A percentile compares a stretch with the other conserved stretches of the same genome.
Evolutionary conservation across 92 coral and sea anemone genomes (phyloP).

Genomic region (Muricea muricata): DNA sequence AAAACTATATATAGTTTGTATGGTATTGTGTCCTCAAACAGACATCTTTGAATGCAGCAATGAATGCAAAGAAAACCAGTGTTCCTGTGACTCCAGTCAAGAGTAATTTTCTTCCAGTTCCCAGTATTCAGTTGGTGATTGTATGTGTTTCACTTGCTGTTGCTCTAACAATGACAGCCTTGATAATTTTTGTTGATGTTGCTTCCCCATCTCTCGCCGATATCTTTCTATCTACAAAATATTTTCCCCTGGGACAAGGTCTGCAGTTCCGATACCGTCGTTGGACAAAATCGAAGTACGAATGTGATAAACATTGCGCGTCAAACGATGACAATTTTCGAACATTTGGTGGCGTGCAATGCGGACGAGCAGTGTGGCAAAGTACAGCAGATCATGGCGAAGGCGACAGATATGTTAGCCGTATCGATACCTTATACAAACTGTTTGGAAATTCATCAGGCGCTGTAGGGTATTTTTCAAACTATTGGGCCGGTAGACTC

Average conservation of each 20-base stretch:
- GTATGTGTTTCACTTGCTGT: slow-evolving; percentile 98
- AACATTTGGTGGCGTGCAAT: slow-evolving; percentile 84
- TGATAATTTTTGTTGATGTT: slow-evolving; percentile 95
- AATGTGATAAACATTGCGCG: slow-evolving; percentile 78
- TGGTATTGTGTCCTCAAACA: slow-evolving; percentile 8
- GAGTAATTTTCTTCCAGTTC: slow-evolving; percentile 72
- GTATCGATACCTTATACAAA: slow-evolving; percentile 87
- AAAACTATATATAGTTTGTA: neutral
- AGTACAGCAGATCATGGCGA: slow-evolving; percentile 86
- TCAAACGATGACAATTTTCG: slow-evolving; percentile 83
- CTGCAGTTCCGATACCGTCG: slow-evolving; percentile 86
- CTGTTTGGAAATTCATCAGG: slow-evolving; percentile 82
- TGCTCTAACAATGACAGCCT: slow-evolving; percentile 82
- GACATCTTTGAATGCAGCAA: neutral
- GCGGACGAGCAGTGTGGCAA: slow-evolving; percentile 98
- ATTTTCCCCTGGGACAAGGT: slow-evolving; percentile 97
- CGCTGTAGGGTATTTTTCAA: slow-evolving; percentile 77
- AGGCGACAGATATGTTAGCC: slow-evolving; percentile 94
- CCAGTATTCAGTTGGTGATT: slow-evolving; percentile 89
- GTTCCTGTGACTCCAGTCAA: slow-evolving; percentile 28
- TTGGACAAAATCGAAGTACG: slow-evolving; percentile 92
- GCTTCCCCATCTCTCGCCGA: slow-evolving; percentile 94
- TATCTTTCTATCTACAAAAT: slow-evolving; percentile 88
- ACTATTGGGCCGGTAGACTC: slow-evolving; percentile 87
- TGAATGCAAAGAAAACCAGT: slow-evolving; percentile 40